Evolutionary conservation across 2,888 invertebrate species (phyloP), one percentile per base, ranked within the genome.

Genomic region (Stegana nigrithorax): DNA sequence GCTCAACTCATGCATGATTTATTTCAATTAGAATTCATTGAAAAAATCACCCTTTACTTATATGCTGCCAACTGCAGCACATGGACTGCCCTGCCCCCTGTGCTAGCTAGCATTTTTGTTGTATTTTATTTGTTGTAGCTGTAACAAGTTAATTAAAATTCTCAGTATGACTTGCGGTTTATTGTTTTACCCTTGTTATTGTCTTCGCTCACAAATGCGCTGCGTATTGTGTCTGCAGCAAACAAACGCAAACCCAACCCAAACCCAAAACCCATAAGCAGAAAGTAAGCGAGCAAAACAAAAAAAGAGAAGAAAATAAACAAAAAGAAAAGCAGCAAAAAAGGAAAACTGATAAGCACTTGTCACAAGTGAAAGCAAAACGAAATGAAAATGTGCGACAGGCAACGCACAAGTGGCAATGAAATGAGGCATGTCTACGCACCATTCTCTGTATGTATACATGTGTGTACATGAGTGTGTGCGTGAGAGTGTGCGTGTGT

Each of bases 71-170:
- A n/a, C n/a, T n/a, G n/a, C n/a, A n/a, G n/a, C n/a, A n/a, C n/a
- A n/a, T n/a, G n/a, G n/a, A n/a, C n/a, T n/a, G n/a, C n/a, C n/a
- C n/a, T n/a, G n/a, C n/a, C n/a, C n/a, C n/a, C n/a, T n/a, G n/a
- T n/a, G n/a, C n/a, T n/a, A n/a, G n/a, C n/a, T n/a, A n/a, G n/a
- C n/a, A n/a, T n/a, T n/a, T n/a, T n/a, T n/a, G n/a, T n/a, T n/a
- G n/a, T n/a, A n/a, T n/a, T n/a, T n/a, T n/a, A n/a, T n/a, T n/a
- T n/a, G n/a, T n/a, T n/a, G n/a, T n/a, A 45, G 21, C 12, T 65
- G 67, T 67, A 67, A 62, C 63, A 72, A 75, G 76, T 73, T 76
- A 76, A 80, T 76, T 76, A 76, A 80, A 80, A 80, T 80, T 78
- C 74, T 59, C 45, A 51, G 65, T 72, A 72, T 70, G 69, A 67